Conservation (phyloP, 2,888 invertebrate species). For the Xylota sylvarum region DNA sequence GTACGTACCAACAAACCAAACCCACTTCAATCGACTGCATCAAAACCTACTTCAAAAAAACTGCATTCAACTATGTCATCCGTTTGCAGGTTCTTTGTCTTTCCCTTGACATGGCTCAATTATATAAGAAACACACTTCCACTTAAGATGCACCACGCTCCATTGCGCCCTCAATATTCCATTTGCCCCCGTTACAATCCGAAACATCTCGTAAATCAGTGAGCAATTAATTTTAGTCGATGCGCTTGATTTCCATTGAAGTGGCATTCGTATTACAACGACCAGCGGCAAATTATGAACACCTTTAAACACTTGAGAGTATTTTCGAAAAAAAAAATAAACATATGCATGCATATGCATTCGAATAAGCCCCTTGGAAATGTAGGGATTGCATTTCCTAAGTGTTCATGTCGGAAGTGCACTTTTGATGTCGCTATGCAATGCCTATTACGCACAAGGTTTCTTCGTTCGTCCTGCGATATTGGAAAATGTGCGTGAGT, state of each 20-base stretch:
- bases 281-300: conserved; percentile 67
- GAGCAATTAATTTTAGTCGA: conserved; percentile 75
- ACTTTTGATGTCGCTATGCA: conserved; percentile 65
- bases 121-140: conserved; percentile 57
- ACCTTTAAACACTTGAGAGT: conserved; percentile 72
- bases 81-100: conserved; percentile 18
- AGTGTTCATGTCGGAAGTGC: conserved; percentile 74
- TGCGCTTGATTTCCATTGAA: conserved; percentile 72
- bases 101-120: conserved; percentile 36
- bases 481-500: conserved; percentile 26
- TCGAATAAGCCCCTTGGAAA: conserved; percentile 24
- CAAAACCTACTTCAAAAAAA: neutral
- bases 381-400: conserved; percentile 64
- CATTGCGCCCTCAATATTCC: conserved; percentile 49
- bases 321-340: conserved; percentile 17
- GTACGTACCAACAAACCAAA: no score
- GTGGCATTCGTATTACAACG: conserved; percentile 32
- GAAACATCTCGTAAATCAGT: conserved; percentile 67
- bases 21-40: neutral
- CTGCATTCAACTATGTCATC: conserved; percentile 7
- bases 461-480: conserved; percentile 16
- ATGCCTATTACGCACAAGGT: conserved; percentile 46
- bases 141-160: conserved; percentile 72
- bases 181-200: conserved; percentile 28
- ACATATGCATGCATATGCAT: conserved; percentile 39